A percentile compares a stretch with the other conserved stretches of the same genome.
Conservation (phyloP, 2,888 invertebrate genomes). For the Limnephilus auricula region DNA sequence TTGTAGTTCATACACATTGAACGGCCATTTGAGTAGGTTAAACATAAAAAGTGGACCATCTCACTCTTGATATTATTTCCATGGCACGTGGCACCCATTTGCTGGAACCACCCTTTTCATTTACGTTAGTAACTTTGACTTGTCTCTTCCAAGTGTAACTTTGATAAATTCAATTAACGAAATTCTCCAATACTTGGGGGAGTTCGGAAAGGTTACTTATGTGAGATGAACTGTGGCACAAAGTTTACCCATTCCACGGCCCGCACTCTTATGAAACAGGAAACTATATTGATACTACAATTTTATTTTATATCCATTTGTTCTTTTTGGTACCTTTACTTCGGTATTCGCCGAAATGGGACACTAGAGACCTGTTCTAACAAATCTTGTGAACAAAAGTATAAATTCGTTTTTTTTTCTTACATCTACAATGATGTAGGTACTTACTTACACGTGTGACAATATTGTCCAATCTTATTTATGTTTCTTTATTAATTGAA, state of each 20-base stretch:
- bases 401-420: neutral
- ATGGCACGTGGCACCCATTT: conserved; percentile 13
- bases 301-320: neutral
- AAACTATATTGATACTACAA: neutral
- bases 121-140: conserved; percentile 25
- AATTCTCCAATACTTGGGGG: conserved; percentile 16
- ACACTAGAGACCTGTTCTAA: neutral
- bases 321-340: neutral
- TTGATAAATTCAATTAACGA: conserved; percentile 45
- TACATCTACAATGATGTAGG: neutral
- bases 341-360: neutral
- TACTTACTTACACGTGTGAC: no score
- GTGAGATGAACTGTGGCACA: conserved; percentile 21
- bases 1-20: neutral
- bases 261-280: neutral
- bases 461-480: no score
- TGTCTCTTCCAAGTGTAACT: conserved; percentile 36
- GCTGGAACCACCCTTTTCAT: conserved; percentile 13
- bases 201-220: neutral
- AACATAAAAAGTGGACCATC: neutral
- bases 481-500: no score
- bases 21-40: neutral
- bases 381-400: neutral
- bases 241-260: neutral
- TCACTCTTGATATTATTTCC: neutral